Percentiles rank a stretch among this genome's conserved stretches.
Evolutionary conservation across 1,140 invertebrate genomes (phyloP).

Genomic region (Saccostrea cuccullata): DNA sequence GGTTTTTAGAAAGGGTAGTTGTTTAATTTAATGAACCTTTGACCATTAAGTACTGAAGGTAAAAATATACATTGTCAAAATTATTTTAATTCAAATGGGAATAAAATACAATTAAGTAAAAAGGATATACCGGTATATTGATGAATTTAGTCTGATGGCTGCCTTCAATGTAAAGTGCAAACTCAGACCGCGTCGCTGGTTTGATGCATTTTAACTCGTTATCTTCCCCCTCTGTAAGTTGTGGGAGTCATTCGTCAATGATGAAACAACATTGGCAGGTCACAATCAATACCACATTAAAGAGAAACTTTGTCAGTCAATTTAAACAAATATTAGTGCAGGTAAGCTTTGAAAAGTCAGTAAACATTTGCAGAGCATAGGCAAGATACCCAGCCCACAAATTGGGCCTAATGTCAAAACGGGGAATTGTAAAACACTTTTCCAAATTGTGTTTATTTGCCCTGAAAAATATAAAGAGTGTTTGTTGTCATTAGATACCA

Average conservation of each 20-base stretch:
- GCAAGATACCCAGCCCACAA: not conserved
- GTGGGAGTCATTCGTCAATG: not conserved
- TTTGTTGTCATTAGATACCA: constrained; percentile 7
- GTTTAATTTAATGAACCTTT: no score
- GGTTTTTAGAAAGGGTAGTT: no score
- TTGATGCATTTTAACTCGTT: not conserved
- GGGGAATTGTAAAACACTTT: not conserved
- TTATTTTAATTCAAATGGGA: no score
- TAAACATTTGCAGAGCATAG: constrained; percentile 6
- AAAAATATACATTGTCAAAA: no score
- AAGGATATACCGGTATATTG: no score
- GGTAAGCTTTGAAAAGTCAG: constrained; percentile 11
- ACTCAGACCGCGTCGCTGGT: not conserved
- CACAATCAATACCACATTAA: constrained; percentile 33
- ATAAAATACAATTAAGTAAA: no score
- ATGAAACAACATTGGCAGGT: not conserved
- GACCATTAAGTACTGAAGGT: no score
- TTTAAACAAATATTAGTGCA: constrained; percentile 31
- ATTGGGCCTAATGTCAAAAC: constrained; percentile 7
- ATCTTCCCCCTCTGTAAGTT: not conserved
- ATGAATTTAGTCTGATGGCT: not conserved
- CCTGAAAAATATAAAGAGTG: not conserved
- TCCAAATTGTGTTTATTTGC: constrained; percentile 4
- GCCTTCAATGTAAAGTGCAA: not conserved
- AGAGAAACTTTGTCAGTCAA: constrained; percentile 27